Percentiles rank a stretch among this genome's conserved stretches.
These are phyloP conservation scores for Thaumetopoea pityocampa DNA, from an alignment of 1,140 invertebrate species.

Conservation along the genomic window DNA sequence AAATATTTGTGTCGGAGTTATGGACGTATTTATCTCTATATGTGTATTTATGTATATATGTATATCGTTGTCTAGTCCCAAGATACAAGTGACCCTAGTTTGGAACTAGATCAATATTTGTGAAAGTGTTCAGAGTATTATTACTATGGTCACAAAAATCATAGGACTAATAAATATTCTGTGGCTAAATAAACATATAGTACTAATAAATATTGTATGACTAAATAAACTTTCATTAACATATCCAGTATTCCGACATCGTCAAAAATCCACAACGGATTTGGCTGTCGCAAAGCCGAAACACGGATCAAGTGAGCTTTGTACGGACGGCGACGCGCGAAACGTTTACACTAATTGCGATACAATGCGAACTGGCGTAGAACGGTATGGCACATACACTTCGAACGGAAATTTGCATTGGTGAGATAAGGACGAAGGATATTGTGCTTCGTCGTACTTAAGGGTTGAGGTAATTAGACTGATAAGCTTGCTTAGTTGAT, in stretches of 20 bases:
- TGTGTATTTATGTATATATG: no score
- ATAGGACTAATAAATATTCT: no score
- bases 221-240: no score
- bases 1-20: no score
- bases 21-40: no score
- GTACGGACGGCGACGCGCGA: slow-evolving; percentile 39
- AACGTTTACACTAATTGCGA: slow-evolving; percentile 56
- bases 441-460: slow-evolving; percentile 8
- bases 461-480: slow-evolving; percentile 17
- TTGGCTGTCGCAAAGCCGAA: slow-evolving; percentile 56
- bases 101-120: no score
- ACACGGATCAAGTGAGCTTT: slow-evolving; percentile 53
- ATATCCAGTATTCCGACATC: slow-evolving; percentile 25
- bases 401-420: slow-evolving; percentile 39
- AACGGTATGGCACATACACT: slow-evolving; percentile 6
- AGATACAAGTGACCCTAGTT: no score
- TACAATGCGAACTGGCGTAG: slow-evolving; percentile 28
- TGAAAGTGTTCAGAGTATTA: no score
- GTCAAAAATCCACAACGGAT: slow-evolving; percentile 36
- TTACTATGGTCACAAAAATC: no score
- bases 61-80: no score
- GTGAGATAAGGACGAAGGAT: slow-evolving; percentile 14
- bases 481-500: not conserved
- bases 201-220: no score
- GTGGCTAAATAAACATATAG: no score